Evolutionary conservation across 2,888 invertebrate species (phyloP).

Genomic region (Pristionchus fissidentatus): DNA sequence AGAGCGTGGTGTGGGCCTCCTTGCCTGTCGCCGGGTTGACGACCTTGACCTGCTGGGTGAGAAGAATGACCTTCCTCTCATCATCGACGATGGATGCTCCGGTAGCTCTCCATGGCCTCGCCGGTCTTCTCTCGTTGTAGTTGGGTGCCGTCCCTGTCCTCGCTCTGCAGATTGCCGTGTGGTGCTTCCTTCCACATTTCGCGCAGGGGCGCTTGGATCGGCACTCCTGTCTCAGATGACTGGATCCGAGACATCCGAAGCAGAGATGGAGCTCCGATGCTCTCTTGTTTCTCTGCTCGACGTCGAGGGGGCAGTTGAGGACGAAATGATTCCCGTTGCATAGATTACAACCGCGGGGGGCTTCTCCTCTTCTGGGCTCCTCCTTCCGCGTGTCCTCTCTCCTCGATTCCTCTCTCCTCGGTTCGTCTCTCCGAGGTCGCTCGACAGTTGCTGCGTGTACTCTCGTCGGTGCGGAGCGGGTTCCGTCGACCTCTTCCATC

Average conservation of each 20-base stretch:
- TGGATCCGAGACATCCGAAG: background rate
- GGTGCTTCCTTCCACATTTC: background rate
- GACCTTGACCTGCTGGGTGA: background rate
- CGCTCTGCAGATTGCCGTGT: background rate
- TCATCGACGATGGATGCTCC: background rate
- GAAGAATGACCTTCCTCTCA: background rate
- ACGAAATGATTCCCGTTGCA: background rate
- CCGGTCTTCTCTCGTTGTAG: background rate
- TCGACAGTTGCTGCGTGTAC: background rate
- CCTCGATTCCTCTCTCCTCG: too few species aligned
- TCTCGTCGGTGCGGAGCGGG: background rate
- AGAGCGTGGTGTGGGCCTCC: background rate
- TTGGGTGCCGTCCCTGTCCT: background rate
- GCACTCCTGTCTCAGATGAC: background rate
- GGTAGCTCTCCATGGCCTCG: background rate
- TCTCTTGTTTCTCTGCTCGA: background rate
- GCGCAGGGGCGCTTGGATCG: background rate
- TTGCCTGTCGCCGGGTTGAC: background rate
- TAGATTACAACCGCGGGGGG: too few species aligned
- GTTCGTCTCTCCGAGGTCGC: background rate
- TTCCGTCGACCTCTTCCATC: constrained; percentile 2
- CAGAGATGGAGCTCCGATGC: background rate
- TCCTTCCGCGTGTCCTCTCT: background rate
- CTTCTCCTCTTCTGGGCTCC: too few species aligned
- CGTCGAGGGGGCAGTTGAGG: background rate